Evolutionary conservation across 2,113 vertebrate genomes (phyloP), one percentile per base, ranked within the genome.

Genomic region (Anarhynchus alexandrinus): DNA sequence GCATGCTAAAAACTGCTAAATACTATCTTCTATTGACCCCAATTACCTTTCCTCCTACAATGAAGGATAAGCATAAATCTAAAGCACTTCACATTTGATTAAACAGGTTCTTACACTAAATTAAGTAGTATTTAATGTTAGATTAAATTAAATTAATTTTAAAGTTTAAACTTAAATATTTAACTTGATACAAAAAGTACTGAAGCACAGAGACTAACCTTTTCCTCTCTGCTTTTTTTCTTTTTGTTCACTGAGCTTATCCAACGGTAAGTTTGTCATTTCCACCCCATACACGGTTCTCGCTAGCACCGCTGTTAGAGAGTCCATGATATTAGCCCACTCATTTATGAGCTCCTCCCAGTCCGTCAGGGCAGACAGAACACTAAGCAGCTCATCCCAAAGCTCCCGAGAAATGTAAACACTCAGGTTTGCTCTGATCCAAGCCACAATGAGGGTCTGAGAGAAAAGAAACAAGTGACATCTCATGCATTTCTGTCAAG

Each of bases 271-370:
- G 95, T 98, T 99, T 92, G 98, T 98, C 98, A 99, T 99, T 96
- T 99, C 99, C 81, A 99, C 98, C 36, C 99, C 98, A 2, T 99
- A 99, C 32, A 99, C 99, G 0, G 98, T 99, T 90, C 99, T 99
- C 11, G 99, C 99, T 25, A 99, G 98, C 92, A 99, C 99, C 0
- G 98, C 98, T 17, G 99, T 99, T 87, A 99, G 97, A 3, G 99
- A 99, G 98, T 99, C 99, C 99, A 99, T 99, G 95, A 99, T 99
- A 97, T 98, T 99, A 97, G 99, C 98, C 99, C 99, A 99, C 97
- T 99, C 99, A 0, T 78, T 98, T 94, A 99, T 98, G 92, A 99
- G 98, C 89, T 99, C 99, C 93, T 99, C 99, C 99, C 99, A 99
- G 94, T 98, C 98, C 0, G 99, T 99, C 66, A 99, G 99, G 88